Evolutionary conservation across 2,888 invertebrate genomes (phyloP), one percentile per base, ranked within the genome.

Genomic region (Myathropa florea): DNA sequence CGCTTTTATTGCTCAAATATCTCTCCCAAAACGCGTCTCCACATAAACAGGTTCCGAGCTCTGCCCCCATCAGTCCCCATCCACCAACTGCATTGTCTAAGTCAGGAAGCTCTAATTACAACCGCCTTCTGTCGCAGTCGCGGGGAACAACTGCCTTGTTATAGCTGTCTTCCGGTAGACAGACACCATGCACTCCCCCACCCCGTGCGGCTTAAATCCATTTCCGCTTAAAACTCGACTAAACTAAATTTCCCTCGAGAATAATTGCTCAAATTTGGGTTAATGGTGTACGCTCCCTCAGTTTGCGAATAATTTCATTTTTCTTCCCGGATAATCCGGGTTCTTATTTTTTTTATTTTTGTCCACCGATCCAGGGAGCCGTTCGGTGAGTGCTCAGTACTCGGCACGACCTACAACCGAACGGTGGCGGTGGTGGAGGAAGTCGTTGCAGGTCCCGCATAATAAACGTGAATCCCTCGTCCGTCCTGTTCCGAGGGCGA

Each of bases 251-350:
- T 64, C 53, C 65, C 77, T 39, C 72, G 21, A 86, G 73, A 86
- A 86, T 86, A 86, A 86, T 86, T 86, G 82, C 85, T 68, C 82
- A 73, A 82, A 86, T 82, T 86, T 86, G 60, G 85, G 85, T 86
- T 86, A 86, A 86, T 82, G 85, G 85, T 70, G 70, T 73, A 14
- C 78, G 82, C 82, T 82, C 78, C 70, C 46, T 18, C 82, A 68
- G 75, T 82, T 83, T 78, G 73, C 82, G 64, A 86, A 86, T 82
- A 82, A 85, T 73, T 82, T 75, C 60, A 75, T 78, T 75, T 82
- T 82, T 86, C 72, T 76, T 85, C 63, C 26, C 33, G 39, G 67
- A 80, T 80, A 80, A 80, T 80, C 72, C 65, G 1, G 33, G n/a
- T 60, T 21, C 53, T 67, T 57, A 33, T 39, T 36, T 71, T 28